Evolutionary conservation across 2,888 invertebrate genomes (phyloP).

Genomic region (Enchytraeus crypticus): DNA sequence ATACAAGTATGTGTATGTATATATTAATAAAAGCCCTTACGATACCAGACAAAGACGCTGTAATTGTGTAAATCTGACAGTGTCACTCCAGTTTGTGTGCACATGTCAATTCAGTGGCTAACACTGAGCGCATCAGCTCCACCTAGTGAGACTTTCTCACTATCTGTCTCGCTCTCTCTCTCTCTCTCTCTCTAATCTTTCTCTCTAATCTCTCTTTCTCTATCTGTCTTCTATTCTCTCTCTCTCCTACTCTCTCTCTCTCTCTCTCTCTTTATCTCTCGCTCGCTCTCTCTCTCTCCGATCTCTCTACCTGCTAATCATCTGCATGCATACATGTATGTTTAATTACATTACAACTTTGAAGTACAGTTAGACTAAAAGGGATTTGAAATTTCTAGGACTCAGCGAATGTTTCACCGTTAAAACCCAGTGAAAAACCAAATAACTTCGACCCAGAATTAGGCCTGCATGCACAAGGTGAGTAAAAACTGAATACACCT

Average conservation of each 20-base stretch:
- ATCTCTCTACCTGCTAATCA: not conserved
- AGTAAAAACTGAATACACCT: too few relatives aligned
- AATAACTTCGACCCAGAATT: too few relatives aligned
- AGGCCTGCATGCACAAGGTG: too few relatives aligned
- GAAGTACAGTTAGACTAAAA: too few relatives aligned
- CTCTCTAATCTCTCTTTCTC: not conserved
- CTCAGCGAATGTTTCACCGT: too few relatives aligned
- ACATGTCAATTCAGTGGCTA: not conserved
- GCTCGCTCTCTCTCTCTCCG: not conserved
- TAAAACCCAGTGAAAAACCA: too few relatives aligned
- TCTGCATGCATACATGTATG: not conserved
- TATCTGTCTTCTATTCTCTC: not conserved
- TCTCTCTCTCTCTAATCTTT: not conserved
- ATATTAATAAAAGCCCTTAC: not conserved
- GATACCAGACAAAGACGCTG: not conserved
- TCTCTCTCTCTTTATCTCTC: not conserved
- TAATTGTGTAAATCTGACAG: not conserved
- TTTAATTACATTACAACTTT: too few relatives aligned
- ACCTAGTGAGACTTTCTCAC: too few relatives aligned
- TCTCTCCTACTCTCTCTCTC: not conserved
- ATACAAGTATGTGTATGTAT: not conserved
- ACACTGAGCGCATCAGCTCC: not conserved
- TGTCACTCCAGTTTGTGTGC: not conserved
- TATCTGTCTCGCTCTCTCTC: too few relatives aligned
- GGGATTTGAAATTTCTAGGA: too few relatives aligned